Evolutionary conservation across 2,113 vertebrate species (phyloP).

Genomic region (Hemiprocne comata): DNA sequence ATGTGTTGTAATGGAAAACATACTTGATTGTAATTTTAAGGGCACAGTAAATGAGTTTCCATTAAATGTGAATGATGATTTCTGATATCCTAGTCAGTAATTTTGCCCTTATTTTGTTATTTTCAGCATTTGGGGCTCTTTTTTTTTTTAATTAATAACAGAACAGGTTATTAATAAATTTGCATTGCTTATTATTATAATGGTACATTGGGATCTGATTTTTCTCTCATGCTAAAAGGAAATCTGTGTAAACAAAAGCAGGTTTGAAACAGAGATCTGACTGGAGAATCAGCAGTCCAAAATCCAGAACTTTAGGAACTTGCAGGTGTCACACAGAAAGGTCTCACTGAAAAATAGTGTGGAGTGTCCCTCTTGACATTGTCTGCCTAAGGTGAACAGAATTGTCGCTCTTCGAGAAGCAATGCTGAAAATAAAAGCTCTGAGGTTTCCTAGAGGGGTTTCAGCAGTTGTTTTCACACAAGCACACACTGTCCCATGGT

Average conservation of each 20-base stretch:
- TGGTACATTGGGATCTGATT: not conserved
- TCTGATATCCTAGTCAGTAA: not conserved
- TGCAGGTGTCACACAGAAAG: not conserved
- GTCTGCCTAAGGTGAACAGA: not conserved
- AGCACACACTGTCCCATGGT: fast-evolving
- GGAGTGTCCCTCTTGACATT: not conserved
- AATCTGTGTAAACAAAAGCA: not conserved
- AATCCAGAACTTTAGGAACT: not conserved
- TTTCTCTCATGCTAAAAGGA: not conserved
- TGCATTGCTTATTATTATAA: not conserved
- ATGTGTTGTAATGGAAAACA: not conserved
- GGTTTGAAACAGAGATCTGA: not conserved
- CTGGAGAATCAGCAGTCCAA: not conserved
- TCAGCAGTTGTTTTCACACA: not conserved
- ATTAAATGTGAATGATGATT: not conserved
- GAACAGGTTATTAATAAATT: not conserved
- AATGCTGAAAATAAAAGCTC: not conserved
- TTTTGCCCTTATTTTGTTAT: not conserved
- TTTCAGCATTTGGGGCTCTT: not conserved
- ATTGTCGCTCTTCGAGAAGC: not conserved
- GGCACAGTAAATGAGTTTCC: not conserved
- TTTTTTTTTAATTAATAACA: not conserved
- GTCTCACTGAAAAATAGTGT: fast-evolving
- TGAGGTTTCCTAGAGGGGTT: not conserved
- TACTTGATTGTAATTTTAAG: not conserved